Conservation (phyloP, 2,888 invertebrate genomes). For the Automeris io region DNA sequence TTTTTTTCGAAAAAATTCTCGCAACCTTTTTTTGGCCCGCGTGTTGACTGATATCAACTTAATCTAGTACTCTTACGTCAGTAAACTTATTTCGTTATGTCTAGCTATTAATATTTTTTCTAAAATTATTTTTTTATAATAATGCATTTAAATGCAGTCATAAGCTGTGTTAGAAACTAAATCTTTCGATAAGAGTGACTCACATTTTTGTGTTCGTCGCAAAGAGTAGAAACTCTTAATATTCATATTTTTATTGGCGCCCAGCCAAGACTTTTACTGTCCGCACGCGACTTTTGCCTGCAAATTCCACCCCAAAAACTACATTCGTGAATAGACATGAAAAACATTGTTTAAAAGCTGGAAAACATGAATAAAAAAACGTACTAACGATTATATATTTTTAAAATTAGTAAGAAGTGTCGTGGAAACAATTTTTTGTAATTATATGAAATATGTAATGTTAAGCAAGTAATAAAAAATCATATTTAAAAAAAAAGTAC, state of each 20-base stretch:
- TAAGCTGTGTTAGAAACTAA: slow-evolving; percentile 57
- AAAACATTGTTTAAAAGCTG: no score
- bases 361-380: no score
- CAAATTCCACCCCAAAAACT: no score
- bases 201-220: slow-evolving; percentile 48
- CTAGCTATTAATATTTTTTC: slow-evolving; percentile 49
- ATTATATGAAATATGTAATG: no score
- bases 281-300: slow-evolving; percentile 4
- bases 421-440: no score
- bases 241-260: not conserved
- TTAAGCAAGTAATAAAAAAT: no score
- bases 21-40: slow-evolving; percentile 68
- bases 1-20: slow-evolving; percentile 25
- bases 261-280: not conserved
- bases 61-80: slow-evolving; percentile 23
- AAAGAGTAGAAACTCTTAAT: not conserved
- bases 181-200: slow-evolving; percentile 57
- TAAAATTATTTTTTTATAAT: slow-evolving; percentile 49
- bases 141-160: slow-evolving; percentile 51
- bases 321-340: no score
- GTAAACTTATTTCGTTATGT: slow-evolving; percentile 30
- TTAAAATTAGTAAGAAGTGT: no score
- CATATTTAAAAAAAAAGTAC: no score
- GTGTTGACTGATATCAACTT: slow-evolving; percentile 48
- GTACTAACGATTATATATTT: no score